Conservation (phyloP, 2,113 vertebrate species). For the Cyanocitta stelleri region DNA sequence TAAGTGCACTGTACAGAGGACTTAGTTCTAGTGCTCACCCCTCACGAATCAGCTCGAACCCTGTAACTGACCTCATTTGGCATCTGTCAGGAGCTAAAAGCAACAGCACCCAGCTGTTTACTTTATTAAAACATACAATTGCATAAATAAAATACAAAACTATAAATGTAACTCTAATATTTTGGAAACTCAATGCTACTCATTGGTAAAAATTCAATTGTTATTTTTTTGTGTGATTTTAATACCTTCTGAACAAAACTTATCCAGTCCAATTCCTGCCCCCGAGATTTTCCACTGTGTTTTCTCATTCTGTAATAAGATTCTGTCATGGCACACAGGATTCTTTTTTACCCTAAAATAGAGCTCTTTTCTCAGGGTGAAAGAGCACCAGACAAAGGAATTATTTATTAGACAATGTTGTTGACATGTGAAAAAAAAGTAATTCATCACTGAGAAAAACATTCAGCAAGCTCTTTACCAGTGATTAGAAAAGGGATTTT, state of each 20-base stretch:
- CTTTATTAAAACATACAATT: neutral
- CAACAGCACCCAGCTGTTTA: constrained; percentile 17
- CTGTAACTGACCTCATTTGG: constrained; percentile 55
- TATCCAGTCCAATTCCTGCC: neutral
- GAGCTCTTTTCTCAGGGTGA: neutral
- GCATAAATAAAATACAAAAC: neutral
- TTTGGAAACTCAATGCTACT: neutral
- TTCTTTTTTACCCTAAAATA: neutral
- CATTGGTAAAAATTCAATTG: neutral
- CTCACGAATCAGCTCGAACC: neutral
- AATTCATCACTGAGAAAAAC: neutral
- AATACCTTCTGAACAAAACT: neutral
- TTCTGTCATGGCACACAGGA: neutral
- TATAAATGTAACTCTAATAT: neutral
- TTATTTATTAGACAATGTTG: neutral
- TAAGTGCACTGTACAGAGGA: neutral
- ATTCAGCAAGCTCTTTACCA: neutral
- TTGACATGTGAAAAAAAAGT: neutral
- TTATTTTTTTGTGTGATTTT: neutral
- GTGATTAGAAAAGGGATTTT: neutral
- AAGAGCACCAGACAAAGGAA: neutral
- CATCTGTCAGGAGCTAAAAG: constrained; percentile 41
- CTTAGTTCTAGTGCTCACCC: neutral
- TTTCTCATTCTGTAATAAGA: neutral
- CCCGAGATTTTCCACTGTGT: neutral